phyloP scores from a whole-genome alignment of 64 coral and sea anemone species.

The Catalaphyllia jardinei region DNA sequence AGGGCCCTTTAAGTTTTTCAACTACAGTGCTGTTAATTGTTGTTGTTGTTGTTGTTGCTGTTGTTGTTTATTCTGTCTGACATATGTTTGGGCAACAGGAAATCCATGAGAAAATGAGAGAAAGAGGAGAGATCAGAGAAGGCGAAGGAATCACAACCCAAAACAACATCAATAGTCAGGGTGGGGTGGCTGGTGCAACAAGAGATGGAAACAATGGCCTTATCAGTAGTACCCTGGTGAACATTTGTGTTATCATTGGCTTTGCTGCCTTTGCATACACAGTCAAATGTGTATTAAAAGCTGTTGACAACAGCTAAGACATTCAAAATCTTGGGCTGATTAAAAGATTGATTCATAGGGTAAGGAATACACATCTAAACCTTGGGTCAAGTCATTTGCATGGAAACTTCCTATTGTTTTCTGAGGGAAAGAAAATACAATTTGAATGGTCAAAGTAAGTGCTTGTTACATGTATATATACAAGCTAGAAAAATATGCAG shows the following conservation, averaged over 20 bases:
- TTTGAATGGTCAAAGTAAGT: too few species aligned
- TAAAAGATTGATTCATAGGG: not conserved
- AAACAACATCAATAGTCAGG: not conserved
- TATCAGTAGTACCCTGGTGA: conserved; percentile 88
- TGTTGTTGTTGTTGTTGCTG: too few species aligned
- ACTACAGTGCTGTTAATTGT: too few species aligned
- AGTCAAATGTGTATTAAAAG: conserved; percentile 92
- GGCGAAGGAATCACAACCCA: conserved; percentile 1
- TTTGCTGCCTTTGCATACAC: conserved; percentile 98
- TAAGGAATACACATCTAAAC: too few species aligned
- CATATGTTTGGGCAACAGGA: conserved; percentile 12
- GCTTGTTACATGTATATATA: too few species aligned
- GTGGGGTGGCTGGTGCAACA: conserved; percentile 35
- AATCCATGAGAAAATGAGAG: conserved; percentile 59
- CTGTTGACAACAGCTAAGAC: conserved; percentile 82
- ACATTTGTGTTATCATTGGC: conserved; percentile 91
- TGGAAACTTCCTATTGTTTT: too few species aligned
- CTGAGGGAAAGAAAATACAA: too few species aligned
- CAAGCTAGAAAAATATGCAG: too few species aligned
- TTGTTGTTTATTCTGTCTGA: not conserved
- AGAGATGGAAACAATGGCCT: conserved; percentile 71
- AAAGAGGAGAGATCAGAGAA: conserved; percentile 43
- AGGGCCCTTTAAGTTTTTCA: too few species aligned
- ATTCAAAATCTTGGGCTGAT: not conserved
- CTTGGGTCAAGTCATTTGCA: too few species aligned